Conservation (phyloP, 1,140 invertebrate species). For the Lamellibrachia luymesi region DNA sequence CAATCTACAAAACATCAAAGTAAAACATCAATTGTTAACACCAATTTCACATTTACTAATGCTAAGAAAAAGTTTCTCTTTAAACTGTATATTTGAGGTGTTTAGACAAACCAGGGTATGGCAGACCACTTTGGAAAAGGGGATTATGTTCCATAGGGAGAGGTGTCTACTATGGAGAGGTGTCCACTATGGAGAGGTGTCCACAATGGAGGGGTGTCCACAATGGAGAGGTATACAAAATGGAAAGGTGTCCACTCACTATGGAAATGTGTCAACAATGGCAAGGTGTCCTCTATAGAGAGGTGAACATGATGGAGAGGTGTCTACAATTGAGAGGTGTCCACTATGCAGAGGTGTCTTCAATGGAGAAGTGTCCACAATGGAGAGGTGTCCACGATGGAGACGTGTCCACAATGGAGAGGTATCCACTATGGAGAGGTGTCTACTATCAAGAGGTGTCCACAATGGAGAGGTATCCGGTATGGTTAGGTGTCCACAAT, state of each 20-base stretch:
- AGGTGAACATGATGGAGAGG: background rate
- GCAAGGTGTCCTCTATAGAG: background rate
- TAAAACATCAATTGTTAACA: background rate
- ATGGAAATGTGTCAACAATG: background rate
- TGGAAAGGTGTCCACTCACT: background rate
- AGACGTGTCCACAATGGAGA: background rate
- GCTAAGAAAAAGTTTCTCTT: background rate
- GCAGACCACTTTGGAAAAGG: no score
- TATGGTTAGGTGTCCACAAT: background rate
- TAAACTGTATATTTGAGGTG: background rate
- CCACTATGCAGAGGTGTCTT: background rate
- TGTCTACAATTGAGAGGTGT: background rate
- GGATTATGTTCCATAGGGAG: no score
- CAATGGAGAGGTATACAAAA: background rate
- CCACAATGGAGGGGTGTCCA: no score
- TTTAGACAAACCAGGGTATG: background rate
- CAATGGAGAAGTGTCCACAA: background rate
- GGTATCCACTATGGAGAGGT: background rate
- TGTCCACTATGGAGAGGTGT: no score
- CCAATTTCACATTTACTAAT: background rate
- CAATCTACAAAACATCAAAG: slow-evolving; percentile 65
- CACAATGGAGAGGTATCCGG: background rate
- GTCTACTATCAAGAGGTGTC: background rate
- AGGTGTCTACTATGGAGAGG: no score
- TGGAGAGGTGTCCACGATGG: background rate